These are phyloP conservation scores for Ryuthela nishihirai DNA, from an alignment of 2,888 invertebrate genomes.

Conservation along the genomic window DNA sequence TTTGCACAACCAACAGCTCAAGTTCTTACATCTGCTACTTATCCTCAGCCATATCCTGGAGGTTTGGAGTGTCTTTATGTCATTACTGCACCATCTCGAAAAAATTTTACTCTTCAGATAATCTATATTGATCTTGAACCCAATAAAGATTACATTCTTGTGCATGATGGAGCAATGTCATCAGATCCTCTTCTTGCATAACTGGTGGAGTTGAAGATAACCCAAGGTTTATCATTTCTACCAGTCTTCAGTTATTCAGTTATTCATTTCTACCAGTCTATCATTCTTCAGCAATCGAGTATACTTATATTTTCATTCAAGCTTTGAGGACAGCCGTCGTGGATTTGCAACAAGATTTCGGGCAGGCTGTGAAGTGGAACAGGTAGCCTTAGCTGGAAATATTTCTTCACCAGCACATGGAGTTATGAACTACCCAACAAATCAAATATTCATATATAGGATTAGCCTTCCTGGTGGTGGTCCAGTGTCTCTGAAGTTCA, in stretches of 20 bases:
- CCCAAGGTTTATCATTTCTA: constrained; percentile 81
- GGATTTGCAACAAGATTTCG: constrained; percentile 87
- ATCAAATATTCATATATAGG: constrained; percentile 84
- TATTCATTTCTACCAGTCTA: too few species aligned
- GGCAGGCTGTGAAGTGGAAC: constrained; percentile 82
- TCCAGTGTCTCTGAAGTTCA: constrained; percentile 81
- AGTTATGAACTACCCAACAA: constrained; percentile 79
- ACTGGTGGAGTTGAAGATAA: constrained; percentile 74
- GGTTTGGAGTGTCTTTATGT: constrained; percentile 94
- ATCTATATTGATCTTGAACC: constrained; percentile 48
- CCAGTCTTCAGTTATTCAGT: too few species aligned
- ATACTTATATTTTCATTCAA: constrained; percentile 88
- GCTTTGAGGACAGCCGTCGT: constrained; percentile 76
- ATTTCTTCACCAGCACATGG: constrained; percentile 85
- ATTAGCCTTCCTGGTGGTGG: constrained; percentile 78
- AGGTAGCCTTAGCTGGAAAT: constrained; percentile 77
- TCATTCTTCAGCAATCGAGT: constrained; percentile 76
- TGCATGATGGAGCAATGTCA: constrained; percentile 86
- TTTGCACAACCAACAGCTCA: constrained; percentile 72
- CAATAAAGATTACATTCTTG: constrained; percentile 70
- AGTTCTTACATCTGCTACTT: constrained; percentile 83
- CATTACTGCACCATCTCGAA: constrained; percentile 82
- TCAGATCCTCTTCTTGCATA: constrained; percentile 79
- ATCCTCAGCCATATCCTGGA: constrained; percentile 88
- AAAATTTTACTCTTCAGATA: constrained; percentile 85